Conservation (phyloP, 2,113 vertebrate species). For the Nibea coibor region DNA sequence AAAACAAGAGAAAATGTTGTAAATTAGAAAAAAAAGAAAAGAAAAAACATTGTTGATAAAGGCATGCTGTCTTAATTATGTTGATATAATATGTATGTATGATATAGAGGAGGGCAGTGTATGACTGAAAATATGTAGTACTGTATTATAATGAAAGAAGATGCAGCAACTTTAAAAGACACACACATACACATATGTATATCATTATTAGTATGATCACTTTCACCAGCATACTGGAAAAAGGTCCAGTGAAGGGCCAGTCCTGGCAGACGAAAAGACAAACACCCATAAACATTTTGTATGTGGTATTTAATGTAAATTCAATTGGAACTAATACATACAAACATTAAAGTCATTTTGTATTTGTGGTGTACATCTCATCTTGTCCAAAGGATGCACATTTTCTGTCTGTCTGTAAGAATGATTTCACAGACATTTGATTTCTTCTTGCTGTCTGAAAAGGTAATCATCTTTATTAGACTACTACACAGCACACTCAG, state of each 20-base stretch:
- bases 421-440: background rate
- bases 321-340: conserved; percentile 6
- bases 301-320: conserved; percentile 55
- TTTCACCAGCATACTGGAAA: no score
- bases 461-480: background rate
- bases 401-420: background rate
- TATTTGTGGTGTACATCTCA: background rate
- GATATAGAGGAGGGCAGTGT: background rate
- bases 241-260: no score
- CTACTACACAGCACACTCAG: background rate
- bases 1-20: background rate
- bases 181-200: no score
- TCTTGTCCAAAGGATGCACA: background rate
- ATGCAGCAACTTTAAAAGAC: no score
- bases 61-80: background rate
- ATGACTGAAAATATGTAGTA: background rate
- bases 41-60: no score
- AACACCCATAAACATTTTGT: background rate
- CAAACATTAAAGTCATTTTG: background rate
- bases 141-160: background rate
- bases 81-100: background rate
- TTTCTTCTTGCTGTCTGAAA: background rate
- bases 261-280: background rate
- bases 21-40: background rate
- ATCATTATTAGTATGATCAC: no score